Evolutionary conservation across 2,888 invertebrate species (phyloP), one percentile per base, ranked within the genome.

Genomic region (Toxonevra muliebris): DNA sequence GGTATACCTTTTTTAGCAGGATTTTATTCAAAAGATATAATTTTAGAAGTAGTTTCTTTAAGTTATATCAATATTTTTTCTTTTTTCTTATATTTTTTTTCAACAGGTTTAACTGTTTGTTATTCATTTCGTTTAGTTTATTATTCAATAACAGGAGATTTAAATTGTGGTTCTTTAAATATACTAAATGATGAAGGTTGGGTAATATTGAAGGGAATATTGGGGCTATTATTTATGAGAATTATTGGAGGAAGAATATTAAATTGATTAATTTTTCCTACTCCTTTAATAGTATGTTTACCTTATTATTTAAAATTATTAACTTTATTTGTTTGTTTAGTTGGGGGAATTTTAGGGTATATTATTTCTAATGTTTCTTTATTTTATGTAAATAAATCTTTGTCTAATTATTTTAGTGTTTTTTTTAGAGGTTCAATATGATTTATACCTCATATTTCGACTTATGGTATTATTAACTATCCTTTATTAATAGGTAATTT

Each of bases 21-120:
- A 0, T 90, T 89, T 90, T 91, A 89, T 85, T 89, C 89, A 40
- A 90, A 89, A 45, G 89, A 89, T 87, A 83, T 88, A 84, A 87
- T 89, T 87, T 87, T 89, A 83, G 90, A 90, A 73, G 76, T 87
- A 74, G 82, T 87, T 65, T 85, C 85, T 73, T 85, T 88, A 82
- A 85, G 81, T 73, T 85, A 86, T 86, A 79, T 88, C 81, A 88
- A 88, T 88, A 77, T 87, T 75, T 84, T 86, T 84, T 82, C 86
- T 82, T 88, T 87, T 85, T 80, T 88, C 76, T 82, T 88, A 79
- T 87, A 86, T 70, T 79, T 76, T 74, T 77, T 89, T 84, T 88
- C 89, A 53, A 88, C 88, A 0, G 87, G 88, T 0, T 85, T 90
- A 79, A 90, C 89, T 15, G 86, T 88, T 75, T 86, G 82, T 85